Evolutionary conservation across 1,140 invertebrate genomes (phyloP), one percentile per base, ranked within the genome.

Genomic region (Dreissena polymorpha): DNA sequence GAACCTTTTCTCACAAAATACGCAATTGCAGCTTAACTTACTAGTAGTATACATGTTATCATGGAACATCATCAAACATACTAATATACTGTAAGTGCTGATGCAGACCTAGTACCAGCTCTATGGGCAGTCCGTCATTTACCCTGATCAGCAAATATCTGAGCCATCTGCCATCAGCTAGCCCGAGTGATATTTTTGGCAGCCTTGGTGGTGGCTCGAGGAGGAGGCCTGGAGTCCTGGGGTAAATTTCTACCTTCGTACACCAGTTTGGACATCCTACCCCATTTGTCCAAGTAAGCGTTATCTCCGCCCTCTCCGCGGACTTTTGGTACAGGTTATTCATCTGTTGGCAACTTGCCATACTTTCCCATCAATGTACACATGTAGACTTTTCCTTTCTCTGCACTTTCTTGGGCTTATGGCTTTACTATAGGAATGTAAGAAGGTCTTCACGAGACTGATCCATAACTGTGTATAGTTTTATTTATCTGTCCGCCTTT

Each of bases 201-300:
- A 63, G 86, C 79, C 14, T 86, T 86, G 8, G 85, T 85, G n/a
- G 71, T 77, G 29, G 86, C 87, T 78, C 90, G 67, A n/a, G 87
- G 88, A 14, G 83, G 67, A 16, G 89, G 89, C 60, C 77, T 86
- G 0, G 86, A 85, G 51, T 83, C 85, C 21, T 67, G 64, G 0
- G 81, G 88, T 14, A 88, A 57, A 65, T 72, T 81, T 39, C 86
- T 84, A 16, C 85, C 85, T 53, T 91, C 90, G 63, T 90, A 86
- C 87, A 92, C 89, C 67, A 92, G 64, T 16, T 87, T 85, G 23
- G 87, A 88, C 89, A 91, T 89, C 60, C 91, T 73, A 13, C 89
- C 88, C 64, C 91, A 91, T 83, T 88, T 85, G 70, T 90, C 90
- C 13, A 91, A 83, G 27, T 87, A 85, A 7, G 90, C 90, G 69